Conservation (phyloP, 2,797 vertebrate genomes). For the Liasis olivaceus region DNA sequence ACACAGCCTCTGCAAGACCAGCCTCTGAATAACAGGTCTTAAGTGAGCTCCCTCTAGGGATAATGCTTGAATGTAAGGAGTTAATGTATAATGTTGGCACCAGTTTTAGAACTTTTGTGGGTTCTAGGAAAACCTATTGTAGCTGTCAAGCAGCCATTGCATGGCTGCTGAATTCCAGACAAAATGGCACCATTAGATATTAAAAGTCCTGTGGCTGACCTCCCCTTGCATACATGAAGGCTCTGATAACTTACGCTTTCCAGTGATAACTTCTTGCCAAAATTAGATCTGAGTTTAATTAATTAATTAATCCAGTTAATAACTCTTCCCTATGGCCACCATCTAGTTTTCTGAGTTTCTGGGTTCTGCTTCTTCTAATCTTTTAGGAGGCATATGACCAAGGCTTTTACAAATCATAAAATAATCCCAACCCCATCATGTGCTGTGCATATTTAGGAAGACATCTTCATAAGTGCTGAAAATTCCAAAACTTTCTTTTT, state of each 20-base stretch:
- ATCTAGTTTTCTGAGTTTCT: background rate
- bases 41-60: background rate
- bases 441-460: background rate
- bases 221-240: background rate
- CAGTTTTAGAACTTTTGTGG: background rate
- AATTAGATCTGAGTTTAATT: background rate
- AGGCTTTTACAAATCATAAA: background rate
- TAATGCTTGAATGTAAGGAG: background rate
- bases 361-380: background rate
- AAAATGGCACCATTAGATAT: slow-evolving; percentile 5
- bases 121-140: background rate
- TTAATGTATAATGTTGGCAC: background rate
- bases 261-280: background rate
- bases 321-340: background rate
- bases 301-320: background rate
- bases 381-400: background rate
- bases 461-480: background rate
- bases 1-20: background rate
- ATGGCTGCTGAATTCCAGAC: background rate
- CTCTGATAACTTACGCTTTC: too few relatives aligned
- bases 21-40: background rate
- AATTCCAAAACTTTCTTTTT: background rate
- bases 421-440: background rate
- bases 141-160: background rate
- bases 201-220: background rate